Conservation (phyloP, 2,797 vertebrate genomes). For the Echiichthys vipera region DNA sequence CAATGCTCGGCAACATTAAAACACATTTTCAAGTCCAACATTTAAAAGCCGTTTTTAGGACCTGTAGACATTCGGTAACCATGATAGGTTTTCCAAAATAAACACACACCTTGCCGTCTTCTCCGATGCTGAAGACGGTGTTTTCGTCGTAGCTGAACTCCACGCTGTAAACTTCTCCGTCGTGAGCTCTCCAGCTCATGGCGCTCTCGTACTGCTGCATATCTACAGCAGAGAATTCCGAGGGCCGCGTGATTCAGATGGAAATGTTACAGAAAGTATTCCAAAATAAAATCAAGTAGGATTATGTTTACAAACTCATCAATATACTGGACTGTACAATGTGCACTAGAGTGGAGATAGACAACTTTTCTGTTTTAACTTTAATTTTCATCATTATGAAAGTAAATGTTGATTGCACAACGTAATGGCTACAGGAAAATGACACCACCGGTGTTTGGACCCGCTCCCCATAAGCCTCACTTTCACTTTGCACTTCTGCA, state of each 20-base stretch:
- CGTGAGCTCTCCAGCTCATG: conserved; percentile 96
- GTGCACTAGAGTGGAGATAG: no score
- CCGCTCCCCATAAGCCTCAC: no score
- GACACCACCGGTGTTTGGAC: no score
- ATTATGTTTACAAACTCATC: background rate
- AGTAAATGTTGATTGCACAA: no score
- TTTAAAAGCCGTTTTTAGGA: background rate
- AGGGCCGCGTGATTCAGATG: no score
- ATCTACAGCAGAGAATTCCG: conserved; percentile 77
- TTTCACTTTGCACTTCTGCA: no score
- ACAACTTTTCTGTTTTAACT: no score
- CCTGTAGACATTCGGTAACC: background rate
- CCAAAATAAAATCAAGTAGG: background rate
- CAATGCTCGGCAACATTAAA: background rate
- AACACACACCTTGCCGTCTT: conserved; percentile 92
- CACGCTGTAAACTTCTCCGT: conserved; percentile 95
- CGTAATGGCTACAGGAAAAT: no score
- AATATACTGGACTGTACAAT: background rate
- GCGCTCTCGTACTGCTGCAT: conserved; percentile 97
- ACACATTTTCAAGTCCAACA: background rate
- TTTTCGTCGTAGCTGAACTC: conserved; percentile 99
- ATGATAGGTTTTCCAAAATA: background rate
- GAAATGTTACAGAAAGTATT: background rate
- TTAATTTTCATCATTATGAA: no score
- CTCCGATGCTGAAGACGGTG: conserved; percentile 95